Evolutionary conservation across 2,888 invertebrate species (phyloP), one percentile per base, ranked within the genome.

Genomic region (Ernsta delagoae): DNA sequence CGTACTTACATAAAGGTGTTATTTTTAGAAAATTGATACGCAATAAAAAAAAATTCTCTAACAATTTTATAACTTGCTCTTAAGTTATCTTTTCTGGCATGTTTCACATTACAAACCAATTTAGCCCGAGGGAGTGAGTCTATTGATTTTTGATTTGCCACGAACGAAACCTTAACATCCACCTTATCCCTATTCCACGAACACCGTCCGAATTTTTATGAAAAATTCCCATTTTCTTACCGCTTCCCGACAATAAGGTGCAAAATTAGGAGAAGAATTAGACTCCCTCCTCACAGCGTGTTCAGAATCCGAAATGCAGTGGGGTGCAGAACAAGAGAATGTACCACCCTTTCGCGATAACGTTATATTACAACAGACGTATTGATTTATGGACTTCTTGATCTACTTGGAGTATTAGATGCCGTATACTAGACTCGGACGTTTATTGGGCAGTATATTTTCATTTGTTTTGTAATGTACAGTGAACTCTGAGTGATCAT

Each of bases 251-350:
- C 88, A 89, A 90, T 91, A 92, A 90, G 92, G 91, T 92, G 89
- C 85, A 86, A 93, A 92, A 91, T 92, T 92, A 92, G 90, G 87
- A 84, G 85, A 85, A 88, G 90, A 91, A 92, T 92, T 92, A 91
- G 88, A 84, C 85, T 87, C 89, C 90, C 90, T 83, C 82, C 79
- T 77, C 75, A 75, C 79, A 71, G 85, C 92, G 92, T 92, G 92
- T 79, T 75, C 64, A 59, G 91, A 90, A 89, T 93, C 71, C 75
- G 73, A 75, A 79, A 87, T 88, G 86, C 85, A 86, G 75, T 78
- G 73, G 77, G 75, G 78, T 66, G 65, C 71, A 71, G 59, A 73
- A 70, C 50, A 72, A 72, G 77, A 76, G 77, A 78, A 74, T 75
- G 71, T 72, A 68, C 62, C 67, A 66, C 66, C 72, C 71, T 63